Base-by-base conservation (phyloP, 2,888 invertebrate genomes). In the Ochropleura leucogaster region DNA sequence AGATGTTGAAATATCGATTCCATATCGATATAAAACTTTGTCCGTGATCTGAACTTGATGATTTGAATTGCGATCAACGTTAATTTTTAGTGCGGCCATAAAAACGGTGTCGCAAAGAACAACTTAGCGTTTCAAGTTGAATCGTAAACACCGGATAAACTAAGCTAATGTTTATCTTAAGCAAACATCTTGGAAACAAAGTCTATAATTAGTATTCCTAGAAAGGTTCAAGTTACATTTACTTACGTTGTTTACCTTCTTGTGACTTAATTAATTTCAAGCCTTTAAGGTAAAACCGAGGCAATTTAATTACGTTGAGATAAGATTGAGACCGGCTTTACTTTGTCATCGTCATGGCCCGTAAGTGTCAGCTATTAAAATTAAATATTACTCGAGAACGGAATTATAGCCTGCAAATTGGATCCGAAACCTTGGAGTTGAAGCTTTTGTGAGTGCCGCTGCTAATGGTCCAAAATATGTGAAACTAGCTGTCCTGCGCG, bases 111-210 rank as follows among this genome's bases (percentile, higher is more conserved):
- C 62, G 72, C 79, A 80, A 87, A 76, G 75, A 77, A 78, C 69
- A 44, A 20, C 55, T 64, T 78, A 72, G 74, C 68, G 72, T 80
- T 82, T 79, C 82, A 79, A 79, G 77, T 64, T 78, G 80, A 75
- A 82, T 87, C 87, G 78, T 87, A 87, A 89, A 88, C 74, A 65
- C 73, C 70, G 79, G 72, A 85, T 85, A 82, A 82, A 76, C 75
- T 78, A 74, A 85, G 84, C 78, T 87, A 87, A 84, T 64, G 74
- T 73, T 87, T 88, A 87, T 87, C 85, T 85, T 57, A 57, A 68
- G 59, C 68, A 76, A 84, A 80, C 69, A 86, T 87, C 80, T 86
- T 68, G 64, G 16, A 46, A 16, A 47, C 73, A 57, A 76, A 77
- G 69, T 68, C 65, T 78, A 60, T 81, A 79, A 80, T 77, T 79